These are phyloP conservation scores for Mergus octosetaceus DNA, from an alignment of 2,797 vertebrate genomes.

Conservation along the genomic window DNA sequence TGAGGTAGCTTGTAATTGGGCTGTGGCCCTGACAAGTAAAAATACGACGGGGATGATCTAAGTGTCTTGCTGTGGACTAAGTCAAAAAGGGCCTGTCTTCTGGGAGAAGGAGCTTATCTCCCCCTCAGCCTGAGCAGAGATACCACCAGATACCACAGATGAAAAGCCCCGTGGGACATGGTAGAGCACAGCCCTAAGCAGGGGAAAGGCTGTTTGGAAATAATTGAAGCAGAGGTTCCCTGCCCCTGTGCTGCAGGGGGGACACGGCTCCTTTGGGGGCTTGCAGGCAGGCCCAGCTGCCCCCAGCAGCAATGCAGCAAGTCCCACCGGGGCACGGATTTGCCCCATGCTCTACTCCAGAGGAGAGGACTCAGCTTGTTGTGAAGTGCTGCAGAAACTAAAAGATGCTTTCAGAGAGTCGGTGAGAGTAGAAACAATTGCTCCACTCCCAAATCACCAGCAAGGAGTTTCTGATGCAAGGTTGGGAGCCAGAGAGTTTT, in stretches of 20 bases:
- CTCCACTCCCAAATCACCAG: background rate
- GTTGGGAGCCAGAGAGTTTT: background rate
- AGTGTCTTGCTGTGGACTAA: background rate
- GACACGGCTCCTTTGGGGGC: background rate
- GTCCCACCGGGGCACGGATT: background rate
- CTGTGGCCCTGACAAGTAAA: background rate
- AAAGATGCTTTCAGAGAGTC: background rate
- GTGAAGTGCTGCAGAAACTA: background rate
- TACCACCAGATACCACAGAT: background rate
- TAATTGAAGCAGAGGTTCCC: background rate
- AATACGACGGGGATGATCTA: background rate
- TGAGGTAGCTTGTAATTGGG: background rate
- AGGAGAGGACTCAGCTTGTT: accelerated
- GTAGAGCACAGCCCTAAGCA: background rate
- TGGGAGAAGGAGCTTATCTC: background rate
- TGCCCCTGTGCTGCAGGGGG: accelerated
- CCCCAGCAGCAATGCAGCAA: background rate
- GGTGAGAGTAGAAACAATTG: background rate
- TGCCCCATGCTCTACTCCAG: background rate
- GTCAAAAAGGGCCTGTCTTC: background rate
- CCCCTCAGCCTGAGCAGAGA: background rate
- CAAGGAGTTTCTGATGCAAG: background rate
- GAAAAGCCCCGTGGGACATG: accelerated
- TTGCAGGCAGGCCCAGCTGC: background rate
- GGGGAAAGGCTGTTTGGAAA: background rate